Evolutionary conservation across 2,888 invertebrate species (phyloP), one percentile per base, ranked within the genome.

Genomic region (Augiades crinisus): DNA sequence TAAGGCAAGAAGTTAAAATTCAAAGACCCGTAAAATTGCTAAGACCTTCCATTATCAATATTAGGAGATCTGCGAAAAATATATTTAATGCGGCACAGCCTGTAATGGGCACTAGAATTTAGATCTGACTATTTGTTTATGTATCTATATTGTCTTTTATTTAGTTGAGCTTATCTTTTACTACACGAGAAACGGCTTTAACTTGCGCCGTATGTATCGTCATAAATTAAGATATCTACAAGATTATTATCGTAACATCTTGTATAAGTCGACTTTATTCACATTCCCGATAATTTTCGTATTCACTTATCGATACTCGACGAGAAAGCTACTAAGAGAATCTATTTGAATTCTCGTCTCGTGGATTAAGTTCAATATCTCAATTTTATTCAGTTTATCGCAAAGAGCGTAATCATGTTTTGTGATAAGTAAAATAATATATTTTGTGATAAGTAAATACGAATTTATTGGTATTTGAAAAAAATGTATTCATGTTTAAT

Each of bases 251-350:
- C 31, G 31, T 7, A 12, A 41, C 24, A 16, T 27, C 27, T 13
- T 27, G 27, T 41, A 5, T 41, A 10, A 24, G 16, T 41, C 27
- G 38, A 41, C 3, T 40, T 41, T 30, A 16, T 16, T 17, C 27
- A 30, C 12, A 16, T 8, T n/a, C 5, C 16, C 22, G 22, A 24
- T 40, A 38, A 40, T 7, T 40, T 24, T 14, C 14, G 12, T 40
- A 12, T 40, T 24, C 12, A 19, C 41, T 41, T 41, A 30, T 17
- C 30, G 14, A 13, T 14, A 30, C 17, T 30, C 22, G 7, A 10
- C 24, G 30, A 16, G 8, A 10, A 27, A 40, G 13, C 27, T 27
- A 1, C 0, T 27, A 0, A 10, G n/a, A 27, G 2, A 27, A 27
- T 27, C 27, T 27, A 27, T 4, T 27, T 27, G 10, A 10, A 1